Percentiles rank a stretch among this genome's conserved stretches.
Evolutionary conservation across 2,888 invertebrate genomes (phyloP).

Genomic region (Trichacis sp.): DNA sequence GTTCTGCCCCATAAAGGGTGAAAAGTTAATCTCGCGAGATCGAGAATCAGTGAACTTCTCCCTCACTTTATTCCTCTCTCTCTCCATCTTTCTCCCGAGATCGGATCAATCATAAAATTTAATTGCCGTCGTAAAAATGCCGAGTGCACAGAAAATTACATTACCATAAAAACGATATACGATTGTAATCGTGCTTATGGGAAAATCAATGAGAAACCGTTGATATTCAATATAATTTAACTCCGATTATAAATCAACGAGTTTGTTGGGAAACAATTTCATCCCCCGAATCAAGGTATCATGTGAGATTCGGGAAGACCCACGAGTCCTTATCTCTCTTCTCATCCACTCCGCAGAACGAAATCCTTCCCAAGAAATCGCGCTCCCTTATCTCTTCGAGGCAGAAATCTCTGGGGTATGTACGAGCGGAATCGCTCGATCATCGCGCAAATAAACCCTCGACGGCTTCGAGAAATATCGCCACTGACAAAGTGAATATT

Average conservation of each 20-base stretch:
- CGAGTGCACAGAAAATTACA: background rate
- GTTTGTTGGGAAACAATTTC: conserved; percentile 29
- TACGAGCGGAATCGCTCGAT: conserved; percentile 33
- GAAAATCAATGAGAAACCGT: too few relatives aligned
- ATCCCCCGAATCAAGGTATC: conserved; percentile 22
- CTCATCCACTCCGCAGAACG: conserved; percentile 34
- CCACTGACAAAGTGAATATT: conserved; percentile 10
- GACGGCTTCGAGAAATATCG: background rate
- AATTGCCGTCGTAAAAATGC: background rate
- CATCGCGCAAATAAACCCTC: conserved; percentile 33
- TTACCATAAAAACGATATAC: background rate
- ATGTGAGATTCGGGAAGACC: conserved; percentile 28
- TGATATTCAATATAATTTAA: background rate
- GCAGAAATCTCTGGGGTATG: conserved; percentile 34
- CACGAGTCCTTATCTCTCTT: conserved; percentile 37
- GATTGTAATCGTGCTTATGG: too few relatives aligned
- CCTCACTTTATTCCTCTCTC: conserved; percentile 5
- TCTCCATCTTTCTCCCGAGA: background rate
- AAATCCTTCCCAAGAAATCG: conserved; percentile 57
- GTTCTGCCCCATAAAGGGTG: conserved; percentile 8
- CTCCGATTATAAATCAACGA: conserved; percentile 3
- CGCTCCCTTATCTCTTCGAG: conserved; percentile 51
- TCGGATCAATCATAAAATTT: conserved; percentile 8
- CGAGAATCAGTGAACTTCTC: conserved; percentile 42
- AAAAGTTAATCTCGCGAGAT: conserved; percentile 41